Evolutionary conservation across 2,888 invertebrate species (phyloP), one percentile per base, ranked within the genome.

Genomic region (Podabrus alpinus): DNA sequence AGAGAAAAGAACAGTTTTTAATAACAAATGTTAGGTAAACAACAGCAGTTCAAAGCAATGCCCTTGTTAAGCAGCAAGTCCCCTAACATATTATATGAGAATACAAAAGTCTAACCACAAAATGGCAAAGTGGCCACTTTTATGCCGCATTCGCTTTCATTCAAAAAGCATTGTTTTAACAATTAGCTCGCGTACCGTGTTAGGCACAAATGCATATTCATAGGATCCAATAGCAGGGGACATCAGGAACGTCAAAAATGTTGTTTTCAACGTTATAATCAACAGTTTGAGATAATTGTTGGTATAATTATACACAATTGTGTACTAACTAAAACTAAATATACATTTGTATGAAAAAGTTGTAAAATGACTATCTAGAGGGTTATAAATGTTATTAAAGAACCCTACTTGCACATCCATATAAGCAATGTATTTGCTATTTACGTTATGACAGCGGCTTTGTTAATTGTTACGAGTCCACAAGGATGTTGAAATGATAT

Each of bases 101-200:
- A 75, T 75, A 75, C 75, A 75, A 75, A 75, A 75, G 75, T 75
- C 72, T 72, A 75, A 75, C 75, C 80, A 80, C 81, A 79, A 84
- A 84, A 84, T 84, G 84, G 83, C 81, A 80, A 81, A 83, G 83
- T 83, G 82, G 68, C 75, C 82, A 80, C 81, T 80, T 82, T 82
- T 81, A 69, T 75, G 59, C 75, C 70, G 75, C 69, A 59, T 75
- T 72, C 81, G 78, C 79, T 80, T 79, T 76, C 80, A 79, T 77
- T 72, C 74, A 78, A 75, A 79, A 81, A 78, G 81, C 80, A 82
- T 84, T 84, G 84, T 84, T 84, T 82, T 79, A 80, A 78, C 80
- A 80, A 81, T 81, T 79, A 75, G 79, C 76, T 72, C 72, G 67
- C 61, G 68, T 25, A 24, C 66, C 64, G 69, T 70, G 29, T 61